Percentiles rank a stretch among this genome's conserved stretches.
These are phyloP conservation scores for Salvelinus alpinus DNA, from an alignment of 2,113 vertebrate genomes.

Conservation along the genomic window DNA sequence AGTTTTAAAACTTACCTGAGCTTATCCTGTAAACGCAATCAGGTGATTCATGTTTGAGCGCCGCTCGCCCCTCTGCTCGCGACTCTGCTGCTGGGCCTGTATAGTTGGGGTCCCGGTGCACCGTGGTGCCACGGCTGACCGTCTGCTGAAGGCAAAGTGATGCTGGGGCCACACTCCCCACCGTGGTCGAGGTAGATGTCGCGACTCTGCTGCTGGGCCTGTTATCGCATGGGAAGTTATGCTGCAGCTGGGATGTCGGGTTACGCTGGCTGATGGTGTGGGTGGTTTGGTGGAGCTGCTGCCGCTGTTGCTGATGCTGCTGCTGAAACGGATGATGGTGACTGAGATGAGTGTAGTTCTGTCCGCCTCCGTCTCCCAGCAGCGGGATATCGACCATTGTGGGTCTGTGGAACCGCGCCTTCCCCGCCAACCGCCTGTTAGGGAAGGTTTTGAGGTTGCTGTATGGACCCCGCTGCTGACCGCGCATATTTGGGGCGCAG, in stretches of 20 bases:
- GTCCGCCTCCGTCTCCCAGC: no score
- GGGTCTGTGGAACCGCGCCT: slow-evolving; percentile 84
- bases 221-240: slow-evolving; percentile 75
- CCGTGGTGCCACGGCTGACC: slow-evolving; percentile 34
- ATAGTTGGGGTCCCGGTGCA: slow-evolving; percentile 66
- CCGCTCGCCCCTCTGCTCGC: slow-evolving; percentile 23
- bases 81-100: slow-evolving; percentile 17
- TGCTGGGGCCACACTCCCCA: slow-evolving; percentile 54
- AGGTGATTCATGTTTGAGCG: slow-evolving; percentile 63
- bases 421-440: slow-evolving; percentile 78
- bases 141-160: slow-evolving; percentile 64
- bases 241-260: slow-evolving; percentile 52
- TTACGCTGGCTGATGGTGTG: slow-evolving; percentile 64
- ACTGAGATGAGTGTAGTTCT: slow-evolving; percentile 45
- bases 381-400: no score
- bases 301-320: slow-evolving; percentile 65
- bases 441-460: slow-evolving; percentile 88
- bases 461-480: slow-evolving; percentile 85
- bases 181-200: slow-evolving; percentile 73
- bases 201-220: slow-evolving; percentile 78
- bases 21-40: slow-evolving; percentile 82
- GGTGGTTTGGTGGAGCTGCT: slow-evolving; percentile 67
- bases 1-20: slow-evolving; percentile 79
- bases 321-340: slow-evolving; percentile 65
- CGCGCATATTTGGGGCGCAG: slow-evolving; percentile 85